These are phyloP conservation scores for Neotoxoptera formosana DNA, from an alignment of 1,140 invertebrate species.

Conservation along the genomic window DNA sequence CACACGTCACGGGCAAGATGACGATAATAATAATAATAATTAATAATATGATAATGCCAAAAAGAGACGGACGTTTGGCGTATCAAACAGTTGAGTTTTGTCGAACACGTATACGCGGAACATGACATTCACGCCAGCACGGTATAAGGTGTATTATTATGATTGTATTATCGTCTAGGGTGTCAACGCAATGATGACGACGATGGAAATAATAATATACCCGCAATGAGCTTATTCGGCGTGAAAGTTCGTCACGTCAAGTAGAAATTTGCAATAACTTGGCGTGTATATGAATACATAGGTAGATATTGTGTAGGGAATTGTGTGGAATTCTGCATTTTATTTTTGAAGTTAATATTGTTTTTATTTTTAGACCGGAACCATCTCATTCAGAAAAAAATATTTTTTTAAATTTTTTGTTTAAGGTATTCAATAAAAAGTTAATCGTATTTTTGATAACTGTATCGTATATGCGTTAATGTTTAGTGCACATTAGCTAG, in stretches of 20 bases:
- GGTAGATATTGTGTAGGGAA: background rate
- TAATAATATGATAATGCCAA: conserved; percentile 13
- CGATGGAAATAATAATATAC: background rate
- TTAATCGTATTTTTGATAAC: background rate
- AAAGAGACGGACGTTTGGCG: background rate
- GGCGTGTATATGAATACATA: background rate
- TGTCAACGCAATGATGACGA: background rate
- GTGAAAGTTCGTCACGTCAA: background rate
- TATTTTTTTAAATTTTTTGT: too few species aligned
- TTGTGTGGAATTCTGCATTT: background rate
- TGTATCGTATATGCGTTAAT: too few species aligned
- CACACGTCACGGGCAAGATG: conserved; percentile 30
- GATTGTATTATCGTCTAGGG: background rate
- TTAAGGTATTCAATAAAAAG: background rate
- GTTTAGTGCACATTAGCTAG: background rate
- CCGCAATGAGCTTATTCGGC: background rate
- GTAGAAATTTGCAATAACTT: background rate
- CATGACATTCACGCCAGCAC: background rate
- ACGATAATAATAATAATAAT: background rate
- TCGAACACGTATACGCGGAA: background rate
- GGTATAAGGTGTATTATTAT: background rate
- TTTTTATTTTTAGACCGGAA: background rate
- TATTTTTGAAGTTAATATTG: background rate
- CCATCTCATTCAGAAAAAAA: background rate
- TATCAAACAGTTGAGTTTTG: conserved; percentile 2